Base-by-base conservation (phyloP, 2,888 invertebrate species). In the Synergus itoensis region DNA sequence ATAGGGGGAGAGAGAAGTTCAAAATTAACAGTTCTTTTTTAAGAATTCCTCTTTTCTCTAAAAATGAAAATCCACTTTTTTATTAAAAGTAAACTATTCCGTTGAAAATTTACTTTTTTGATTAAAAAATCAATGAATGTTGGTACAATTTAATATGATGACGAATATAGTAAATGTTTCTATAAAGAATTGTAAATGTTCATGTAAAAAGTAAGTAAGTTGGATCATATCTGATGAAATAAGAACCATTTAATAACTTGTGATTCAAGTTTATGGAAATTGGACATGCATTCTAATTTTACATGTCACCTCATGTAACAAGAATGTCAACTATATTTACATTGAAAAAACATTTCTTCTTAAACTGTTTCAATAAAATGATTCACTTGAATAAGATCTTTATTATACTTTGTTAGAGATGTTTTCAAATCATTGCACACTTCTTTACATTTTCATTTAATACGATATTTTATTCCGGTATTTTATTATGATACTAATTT, bases 211-310 rank as follows among this genome's bases (percentile, higher is more conserved):
- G 3, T 16, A 69, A 14, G 14, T 21, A 45, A 45, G 21, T 73
- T 28, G 8, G 4, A 73, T 45, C 21, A 65, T 45, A 67, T 43
- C 48, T 73, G 28, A 36, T 36, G 48, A 73, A 53, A 73, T 18
- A 43, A 53, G 53, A 73, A 48, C 40, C n/a, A 48, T 48, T n/a
- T 14, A 53, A 18, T 48, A 48, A 69, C 45, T 28, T 45, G 69
- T 73, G 53, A 73, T 73, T 73, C 73, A 73, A 36, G 21, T 73
- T 73, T 53, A 73, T 73, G 73, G 73, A 53, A 73, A 73, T 53
- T 73, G 8, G 53, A 73, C 28, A 73, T 73, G 53, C 53, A 73
- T 43, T 73, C 53, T 53, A 36, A 73, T 73, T 73, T 73, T 73
- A 73, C 28, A 73, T n/a, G 28, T 53, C 73, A 53, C 53, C 36